Percentiles rank a stretch among this genome's conserved stretches.
Conservation (phyloP, 2,888 invertebrate species). For the Mimachlamys varia region DNA sequence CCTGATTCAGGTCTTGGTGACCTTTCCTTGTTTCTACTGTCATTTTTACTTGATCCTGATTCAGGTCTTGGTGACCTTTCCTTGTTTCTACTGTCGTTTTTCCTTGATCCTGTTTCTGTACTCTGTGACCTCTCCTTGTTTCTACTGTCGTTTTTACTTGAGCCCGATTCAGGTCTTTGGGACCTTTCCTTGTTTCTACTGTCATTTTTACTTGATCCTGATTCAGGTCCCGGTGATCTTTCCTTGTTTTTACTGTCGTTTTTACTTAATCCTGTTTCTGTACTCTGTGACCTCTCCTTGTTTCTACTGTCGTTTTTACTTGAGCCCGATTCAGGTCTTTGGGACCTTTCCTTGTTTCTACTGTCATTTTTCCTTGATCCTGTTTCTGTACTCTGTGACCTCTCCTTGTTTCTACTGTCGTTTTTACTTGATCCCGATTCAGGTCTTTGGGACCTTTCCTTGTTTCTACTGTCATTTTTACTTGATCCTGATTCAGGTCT, state of each 20-base stretch:
- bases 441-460: no score
- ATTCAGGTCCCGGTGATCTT: neutral
- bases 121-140: neutral
- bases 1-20: neutral
- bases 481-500: constrained; percentile 12
- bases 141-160: neutral
- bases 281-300: neutral
- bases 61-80: neutral
- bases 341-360: neutral
- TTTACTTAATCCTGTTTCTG: neutral
- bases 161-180: neutral
- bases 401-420: no score
- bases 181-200: neutral
- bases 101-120: neutral
- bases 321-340: neutral
- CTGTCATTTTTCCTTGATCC: no score
- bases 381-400: no score
- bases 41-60: neutral
- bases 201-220: neutral
- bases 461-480: no score
- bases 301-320: neutral
- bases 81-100: neutral
- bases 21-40: neutral
- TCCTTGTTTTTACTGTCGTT: neutral
- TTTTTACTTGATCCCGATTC: no score